A percentile compares a stretch with the other conserved stretches of the same genome.
Conservation (phyloP, 2,113 vertebrate species). For the Paradoxurus hermaphroditus region DNA sequence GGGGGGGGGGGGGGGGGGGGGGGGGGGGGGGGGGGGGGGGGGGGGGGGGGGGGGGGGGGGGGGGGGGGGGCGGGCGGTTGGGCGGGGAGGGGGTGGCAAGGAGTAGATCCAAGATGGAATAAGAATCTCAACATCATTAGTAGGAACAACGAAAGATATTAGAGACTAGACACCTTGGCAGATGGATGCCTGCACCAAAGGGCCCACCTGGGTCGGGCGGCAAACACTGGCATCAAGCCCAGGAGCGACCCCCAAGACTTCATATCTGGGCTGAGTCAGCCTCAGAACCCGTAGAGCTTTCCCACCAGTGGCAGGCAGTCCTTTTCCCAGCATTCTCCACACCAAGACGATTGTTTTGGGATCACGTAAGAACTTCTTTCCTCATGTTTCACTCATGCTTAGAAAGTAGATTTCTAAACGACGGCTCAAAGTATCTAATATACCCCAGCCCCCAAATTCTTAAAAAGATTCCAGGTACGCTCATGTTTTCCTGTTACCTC, state of each 20-base stretch:
- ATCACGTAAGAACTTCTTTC: background rate
- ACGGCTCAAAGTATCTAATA: constrained; percentile 7
- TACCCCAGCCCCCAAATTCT: background rate
- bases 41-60: too few relatives aligned
- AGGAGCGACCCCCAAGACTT: background rate
- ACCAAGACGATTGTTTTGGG: background rate
- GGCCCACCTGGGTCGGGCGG: background rate
- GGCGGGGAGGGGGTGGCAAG: too few relatives aligned
- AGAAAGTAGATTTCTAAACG: constrained; percentile 10
- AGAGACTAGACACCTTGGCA: background rate
- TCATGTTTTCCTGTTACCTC: background rate
- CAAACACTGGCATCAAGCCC: background rate
- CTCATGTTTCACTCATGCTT: background rate
- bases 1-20: background rate
- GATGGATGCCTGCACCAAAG: background rate
- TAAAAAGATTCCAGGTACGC: constrained; percentile 1
- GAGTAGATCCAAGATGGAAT: background rate
- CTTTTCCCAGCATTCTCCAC: background rate
- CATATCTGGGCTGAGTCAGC: background rate
- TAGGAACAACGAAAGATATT: background rate
- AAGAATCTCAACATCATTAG: background rate
- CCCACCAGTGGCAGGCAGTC: background rate
- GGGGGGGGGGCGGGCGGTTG: too few relatives aligned
- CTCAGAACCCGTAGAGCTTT: background rate
- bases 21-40: background rate